Base-by-base conservation (phyloP, 92 coral and sea anemone species). In the Phymanthus crucifer region DNA sequence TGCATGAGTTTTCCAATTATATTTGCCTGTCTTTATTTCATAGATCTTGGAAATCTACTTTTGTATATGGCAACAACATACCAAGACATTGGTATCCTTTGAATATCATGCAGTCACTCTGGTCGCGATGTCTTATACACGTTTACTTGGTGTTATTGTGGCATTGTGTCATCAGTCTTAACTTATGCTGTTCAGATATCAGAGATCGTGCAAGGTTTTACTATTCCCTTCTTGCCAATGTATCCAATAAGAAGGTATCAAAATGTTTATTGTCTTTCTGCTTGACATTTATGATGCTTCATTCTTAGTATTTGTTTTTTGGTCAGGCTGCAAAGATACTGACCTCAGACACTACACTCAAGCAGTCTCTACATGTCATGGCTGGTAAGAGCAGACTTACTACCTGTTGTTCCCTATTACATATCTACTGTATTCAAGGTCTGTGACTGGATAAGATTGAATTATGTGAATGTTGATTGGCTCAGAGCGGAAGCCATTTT, bases 81-180 rank as follows among this genome's bases (percentile, higher is more conserved):
- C 66, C 91, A 83, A 66, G 99, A 95, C 66, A 87, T 91, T 72
- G 99, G 99, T 95, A 95, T 95, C 99, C 99, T 95, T 91, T 87
- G 3, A 21, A 17, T 31, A 40, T 68, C 11, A n/a, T n/a, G 14
- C n/a, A 38, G 12, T 23, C 32, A 23, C 65, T 26, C n/a, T 31
- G 6, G 34, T 1, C 32, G 5, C 70, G 23, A 29, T 26, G 11
- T 19, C 3, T 37, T 40, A 8, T 61, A 27, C 33, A 19, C 43
- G 54, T 2, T 50, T 50, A 16, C 58, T 11, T 48, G 4, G 6
- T 58, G 27, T 26, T 21, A 4, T 12, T 6, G 29, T 58, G 31
- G 6, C 32, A n/a, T 58, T 26, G 32, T 32, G 40, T 48, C 79
- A 64, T 64, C 12, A 71, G 74, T 84, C 80, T 83, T 43, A 74